A percentile compares a stretch with the other conserved stretches of the same genome.
phyloP scores from a whole-genome alignment of 1,140 invertebrate species.

The Calephelis nemesis region DNA sequence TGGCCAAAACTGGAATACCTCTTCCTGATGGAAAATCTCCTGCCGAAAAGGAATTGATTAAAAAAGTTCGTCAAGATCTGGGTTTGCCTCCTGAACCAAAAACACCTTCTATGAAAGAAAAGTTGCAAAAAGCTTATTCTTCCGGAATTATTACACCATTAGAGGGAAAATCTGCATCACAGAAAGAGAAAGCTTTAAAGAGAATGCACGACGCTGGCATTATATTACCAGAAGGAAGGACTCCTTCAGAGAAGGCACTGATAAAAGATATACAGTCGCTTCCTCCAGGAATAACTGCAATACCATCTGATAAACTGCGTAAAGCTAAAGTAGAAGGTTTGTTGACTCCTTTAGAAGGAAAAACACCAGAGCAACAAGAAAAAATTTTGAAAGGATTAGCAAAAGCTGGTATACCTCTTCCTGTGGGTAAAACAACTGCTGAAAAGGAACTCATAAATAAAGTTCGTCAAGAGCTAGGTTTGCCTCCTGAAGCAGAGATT shows the following conservation, averaged over 20 bases:
- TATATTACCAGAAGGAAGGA: conserved; percentile 39
- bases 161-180: conserved; percentile 18
- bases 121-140: conserved; percentile 24
- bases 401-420: conserved; percentile 28
- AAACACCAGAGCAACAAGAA: conserved; percentile 22
- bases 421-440: conserved; percentile 24
- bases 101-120: conserved; percentile 29
- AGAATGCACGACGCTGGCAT: conserved; percentile 28
- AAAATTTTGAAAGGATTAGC: conserved; percentile 28
- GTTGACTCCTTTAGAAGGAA: conserved; percentile 26
- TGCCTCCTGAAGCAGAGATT: conserved; percentile 37
- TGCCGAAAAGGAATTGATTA: conserved; percentile 11
- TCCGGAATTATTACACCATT: not conserved
- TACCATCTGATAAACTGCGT: conserved; percentile 7
- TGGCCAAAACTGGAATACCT: conserved; percentile 29
- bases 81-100: conserved; percentile 38
- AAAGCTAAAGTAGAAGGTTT: conserved; percentile 24
- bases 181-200: conserved; percentile 46
- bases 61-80: conserved; percentile 32
- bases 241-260: conserved; percentile 34
- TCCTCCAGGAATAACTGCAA: conserved; percentile 23
- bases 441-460: conserved; percentile 24
- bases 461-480: conserved; percentile 32
- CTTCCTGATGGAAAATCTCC: conserved; percentile 29
- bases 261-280: conserved; percentile 28